Conservation (phyloP, 2,113 vertebrate genomes). For the Larimichthys polyactis region DNA sequence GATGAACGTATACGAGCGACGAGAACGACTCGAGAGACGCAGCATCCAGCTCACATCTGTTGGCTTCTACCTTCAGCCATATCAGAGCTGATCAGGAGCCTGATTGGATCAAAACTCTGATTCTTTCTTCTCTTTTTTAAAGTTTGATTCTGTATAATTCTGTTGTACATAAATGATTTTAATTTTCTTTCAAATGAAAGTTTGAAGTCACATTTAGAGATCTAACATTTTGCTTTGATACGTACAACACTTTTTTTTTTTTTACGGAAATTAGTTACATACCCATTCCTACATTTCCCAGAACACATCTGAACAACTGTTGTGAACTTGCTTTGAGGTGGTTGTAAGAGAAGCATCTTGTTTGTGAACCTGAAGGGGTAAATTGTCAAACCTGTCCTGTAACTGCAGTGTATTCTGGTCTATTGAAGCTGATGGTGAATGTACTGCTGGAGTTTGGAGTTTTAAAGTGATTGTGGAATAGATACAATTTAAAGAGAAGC, state of each 20-base stretch:
- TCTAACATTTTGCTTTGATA: neutral
- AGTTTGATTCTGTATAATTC: neutral
- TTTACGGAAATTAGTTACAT: neutral
- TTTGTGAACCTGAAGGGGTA: neutral
- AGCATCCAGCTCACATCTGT: conserved; percentile 71
- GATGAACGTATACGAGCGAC: conserved; percentile 73
- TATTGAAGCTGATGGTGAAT: neutral
- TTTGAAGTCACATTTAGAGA: no score
- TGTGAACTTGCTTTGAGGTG: neutral
- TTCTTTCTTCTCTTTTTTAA: neutral
- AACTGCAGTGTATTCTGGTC: conserved; percentile 8
- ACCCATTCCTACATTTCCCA: neutral
- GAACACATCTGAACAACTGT: neutral
- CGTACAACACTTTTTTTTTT: neutral
- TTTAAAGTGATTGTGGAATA: neutral
- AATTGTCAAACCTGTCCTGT: neutral
- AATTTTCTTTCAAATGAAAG: neutral
- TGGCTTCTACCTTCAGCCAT: conserved; percentile 47
- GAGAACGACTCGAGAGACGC: conserved; percentile 61
- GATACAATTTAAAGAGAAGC: neutral
- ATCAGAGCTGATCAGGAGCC: neutral
- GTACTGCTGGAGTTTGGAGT: neutral
- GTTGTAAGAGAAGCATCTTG: neutral
- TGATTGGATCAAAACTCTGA: conserved; percentile 16
- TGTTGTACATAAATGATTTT: neutral